Base-by-base conservation (phyloP, 2,797 vertebrate genomes). In the Clarias platycephalus region DNA sequence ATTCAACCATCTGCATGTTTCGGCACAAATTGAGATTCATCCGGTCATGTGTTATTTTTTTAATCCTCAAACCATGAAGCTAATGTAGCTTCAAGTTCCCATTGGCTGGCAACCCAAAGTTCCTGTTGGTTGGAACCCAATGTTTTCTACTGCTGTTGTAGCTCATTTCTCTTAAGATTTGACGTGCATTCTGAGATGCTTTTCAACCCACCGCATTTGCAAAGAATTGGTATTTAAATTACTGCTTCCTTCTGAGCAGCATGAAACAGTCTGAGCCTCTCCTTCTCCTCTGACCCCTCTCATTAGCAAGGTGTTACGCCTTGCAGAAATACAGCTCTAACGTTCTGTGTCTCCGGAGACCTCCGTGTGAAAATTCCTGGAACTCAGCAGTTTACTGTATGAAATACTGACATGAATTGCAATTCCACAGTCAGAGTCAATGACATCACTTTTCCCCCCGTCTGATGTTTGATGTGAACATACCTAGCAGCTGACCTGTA, bases 381-480 rank as follows among this genome's bases (percentile, higher is more conserved):
- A 28, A 8, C 53, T 55, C 44, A 55, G n/a, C 44, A 55, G n/a
- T 18, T 74, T 74, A 44, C 40, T 44, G 40, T 44, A 12, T 71
- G 37, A 71, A 71, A 71, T 44, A 44, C 22, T 71, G 34, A 40
- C 67, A 68, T 40, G 24, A 49, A 72, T 49, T 49, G 26, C n/a
- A n/a, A 22, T 49, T 24, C 40, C 24, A 26, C 5, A 0, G 71
- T 53, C 44, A 74, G 28, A 1, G 26, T 57, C 26, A 31, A 18
- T 31, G 72, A 49, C 24, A 72, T 72, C 13, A 53, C 5, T 49
- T 16, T 71, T 1, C 31, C 28, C 49, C n/a, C n/a, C 49, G 55
- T 74, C 15, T 28, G n/a, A 55, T 74, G 71, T 74, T 74, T 55
- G 13, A 75, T 20, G 49, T 75, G n/a, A 75, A 75, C 44, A 53